Conservation (phyloP, 2,888 invertebrate species). For the Danaus chrysippus region DNA sequence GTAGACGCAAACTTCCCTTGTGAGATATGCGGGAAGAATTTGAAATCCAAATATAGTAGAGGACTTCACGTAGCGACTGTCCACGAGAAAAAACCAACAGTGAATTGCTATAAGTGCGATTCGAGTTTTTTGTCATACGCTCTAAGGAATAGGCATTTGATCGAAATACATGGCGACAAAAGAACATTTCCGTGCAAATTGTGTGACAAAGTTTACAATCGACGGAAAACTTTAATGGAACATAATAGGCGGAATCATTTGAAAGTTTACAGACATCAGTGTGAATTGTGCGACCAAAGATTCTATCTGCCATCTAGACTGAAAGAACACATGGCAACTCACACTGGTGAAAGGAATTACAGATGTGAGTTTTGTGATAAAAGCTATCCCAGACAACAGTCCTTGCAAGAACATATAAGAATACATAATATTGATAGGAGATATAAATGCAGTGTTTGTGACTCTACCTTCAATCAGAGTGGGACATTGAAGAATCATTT, state of each 20-base stretch:
- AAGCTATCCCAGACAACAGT: constrained; percentile 77
- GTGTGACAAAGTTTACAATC: constrained; percentile 65
- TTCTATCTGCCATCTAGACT: constrained; percentile 68
- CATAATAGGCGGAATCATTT: too few species aligned
- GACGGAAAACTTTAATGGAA: constrained; percentile 47
- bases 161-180: constrained; percentile 63
- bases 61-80: constrained; percentile 61
- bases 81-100: constrained; percentile 64
- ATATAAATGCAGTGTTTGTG: constrained; percentile 75
- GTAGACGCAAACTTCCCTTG: constrained; percentile 72
- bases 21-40: constrained; percentile 66
- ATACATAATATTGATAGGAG: constrained; percentile 76
- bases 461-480: constrained; percentile 75
- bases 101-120: constrained; percentile 67
- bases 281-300: constrained; percentile 63
- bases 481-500: constrained; percentile 79
- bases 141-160: constrained; percentile 57
- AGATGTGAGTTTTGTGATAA: constrained; percentile 79
- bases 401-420: constrained; percentile 78
- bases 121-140: constrained; percentile 61
- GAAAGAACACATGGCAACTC: constrained; percentile 73
- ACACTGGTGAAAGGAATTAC: constrained; percentile 74
- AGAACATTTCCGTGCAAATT: constrained; percentile 60
- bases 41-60: constrained; percentile 63
- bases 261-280: constrained; percentile 59